These are phyloP conservation scores for Chelmon rostratus DNA, from an alignment of 2,797 vertebrate genomes.

Conservation along the genomic window DNA sequence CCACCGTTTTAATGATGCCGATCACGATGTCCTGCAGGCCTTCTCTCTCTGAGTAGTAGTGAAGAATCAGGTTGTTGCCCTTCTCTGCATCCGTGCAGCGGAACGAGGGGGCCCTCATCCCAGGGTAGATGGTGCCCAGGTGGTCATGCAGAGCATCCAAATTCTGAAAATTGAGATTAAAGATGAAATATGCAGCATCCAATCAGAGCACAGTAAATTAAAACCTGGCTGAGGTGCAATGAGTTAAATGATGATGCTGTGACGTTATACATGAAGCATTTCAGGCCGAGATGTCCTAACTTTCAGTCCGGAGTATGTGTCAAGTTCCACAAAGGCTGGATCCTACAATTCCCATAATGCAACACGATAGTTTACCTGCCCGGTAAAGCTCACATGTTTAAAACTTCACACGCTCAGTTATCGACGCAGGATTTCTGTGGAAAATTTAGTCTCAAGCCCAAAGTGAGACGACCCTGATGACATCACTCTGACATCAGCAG, in stretches of 20 bases:
- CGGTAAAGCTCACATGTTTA: neutral
- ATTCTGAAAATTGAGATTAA: conserved; percentile 87
- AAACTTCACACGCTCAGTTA: neutral
- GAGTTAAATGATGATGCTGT: neutral
- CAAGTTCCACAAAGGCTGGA: neutral
- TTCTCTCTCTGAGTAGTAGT: conserved; percentile 99
- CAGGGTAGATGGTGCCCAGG: conserved; percentile 98
- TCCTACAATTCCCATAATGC: neutral
- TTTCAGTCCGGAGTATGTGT: too few species aligned
- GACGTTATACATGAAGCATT: neutral
- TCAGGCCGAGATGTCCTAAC: neutral
- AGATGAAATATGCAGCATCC: conserved; percentile 34
- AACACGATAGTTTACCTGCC: conserved; percentile 2
- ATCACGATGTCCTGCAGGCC: conserved; percentile 99
- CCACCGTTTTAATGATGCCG: conserved; percentile 98
- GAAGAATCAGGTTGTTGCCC: conserved; percentile 96
- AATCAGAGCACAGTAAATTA: conserved; percentile 2
- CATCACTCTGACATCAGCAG: neutral
- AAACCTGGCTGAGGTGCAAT: neutral
- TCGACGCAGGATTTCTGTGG: neutral
- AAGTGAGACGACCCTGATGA: conserved; percentile 5
- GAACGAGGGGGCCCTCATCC: conserved; percentile 98
- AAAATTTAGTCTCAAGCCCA: neutral
- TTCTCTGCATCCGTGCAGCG: conserved; percentile 98
- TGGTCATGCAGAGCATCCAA: conserved; percentile 98